Evolutionary conservation across 2,113 vertebrate species (phyloP).

Genomic region (Corythoichthys haematopterus): DNA sequence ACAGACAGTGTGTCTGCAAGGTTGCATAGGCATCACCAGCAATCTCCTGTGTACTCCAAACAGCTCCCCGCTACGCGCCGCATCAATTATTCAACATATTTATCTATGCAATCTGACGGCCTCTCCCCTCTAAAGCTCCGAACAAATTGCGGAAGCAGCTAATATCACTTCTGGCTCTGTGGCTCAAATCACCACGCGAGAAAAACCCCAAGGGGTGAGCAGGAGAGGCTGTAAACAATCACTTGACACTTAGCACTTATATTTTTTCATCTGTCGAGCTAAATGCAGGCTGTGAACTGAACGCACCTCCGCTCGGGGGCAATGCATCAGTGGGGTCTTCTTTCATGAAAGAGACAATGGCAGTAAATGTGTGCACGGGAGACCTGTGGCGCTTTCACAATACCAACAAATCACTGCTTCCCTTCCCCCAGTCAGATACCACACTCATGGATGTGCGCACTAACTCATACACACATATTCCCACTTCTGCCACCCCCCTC

Average conservation of each 20-base stretch:
- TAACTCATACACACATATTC: slow-evolving; percentile 6
- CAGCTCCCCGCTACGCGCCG: slow-evolving; percentile 58
- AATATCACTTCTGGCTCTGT: slow-evolving; percentile 52
- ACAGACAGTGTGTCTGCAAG: slow-evolving; percentile 50
- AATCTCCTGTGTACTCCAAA: slow-evolving; percentile 60
- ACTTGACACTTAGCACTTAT: slow-evolving; percentile 59
- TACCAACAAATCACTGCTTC: slow-evolving; percentile 35
- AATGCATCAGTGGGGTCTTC: slow-evolving; percentile 5
- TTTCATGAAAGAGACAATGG: slow-evolving; percentile 42
- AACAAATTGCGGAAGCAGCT: slow-evolving; percentile 66
- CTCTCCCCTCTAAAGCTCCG: slow-evolving; percentile 61
- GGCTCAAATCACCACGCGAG: slow-evolving; percentile 44
- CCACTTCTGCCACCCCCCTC: slow-evolving; percentile 6
- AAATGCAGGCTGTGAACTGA: slow-evolving; percentile 47
- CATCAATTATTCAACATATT: slow-evolving; percentile 77
- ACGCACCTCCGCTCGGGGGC: slow-evolving; percentile 31
- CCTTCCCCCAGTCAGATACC: slow-evolving; percentile 26
- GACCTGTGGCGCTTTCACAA: slow-evolving; percentile 59
- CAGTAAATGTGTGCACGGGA: slow-evolving; percentile 30
- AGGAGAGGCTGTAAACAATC: slow-evolving; percentile 61
- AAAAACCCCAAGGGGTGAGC: slow-evolving; percentile 43
- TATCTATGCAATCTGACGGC: slow-evolving; percentile 75
- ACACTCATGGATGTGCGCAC: slow-evolving; percentile 1
- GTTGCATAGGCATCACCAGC: slow-evolving; percentile 48
- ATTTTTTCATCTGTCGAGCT: slow-evolving; percentile 47